Conservation (phyloP, 2,888 invertebrate genomes). For the Helicoverpa assulta region DNA sequence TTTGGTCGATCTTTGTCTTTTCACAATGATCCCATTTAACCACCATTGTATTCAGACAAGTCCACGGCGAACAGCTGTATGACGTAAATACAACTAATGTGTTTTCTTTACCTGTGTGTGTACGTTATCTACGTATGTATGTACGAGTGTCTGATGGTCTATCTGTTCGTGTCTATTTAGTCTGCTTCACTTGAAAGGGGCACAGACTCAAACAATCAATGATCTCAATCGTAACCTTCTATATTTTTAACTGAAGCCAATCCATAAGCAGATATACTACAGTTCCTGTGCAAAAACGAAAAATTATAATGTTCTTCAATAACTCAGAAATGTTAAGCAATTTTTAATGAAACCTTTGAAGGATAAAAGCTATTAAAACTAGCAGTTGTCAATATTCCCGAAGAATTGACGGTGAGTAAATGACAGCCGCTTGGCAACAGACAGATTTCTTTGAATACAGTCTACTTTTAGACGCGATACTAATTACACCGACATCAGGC, state of each 20-base stretch:
- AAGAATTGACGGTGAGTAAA: background rate
- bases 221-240: background rate
- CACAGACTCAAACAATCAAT: background rate
- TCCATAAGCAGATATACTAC: background rate
- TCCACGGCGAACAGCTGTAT: background rate
- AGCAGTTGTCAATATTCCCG: background rate
- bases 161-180: constrained; percentile 31
- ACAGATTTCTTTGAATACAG: background rate
- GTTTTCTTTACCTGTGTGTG: constrained; percentile 8
- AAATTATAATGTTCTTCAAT: no score
- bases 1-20: no score
- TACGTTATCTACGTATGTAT: background rate
- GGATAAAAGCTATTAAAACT: background rate
- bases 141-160: background rate
- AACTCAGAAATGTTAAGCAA: background rate
- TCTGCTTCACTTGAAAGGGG: constrained; percentile 1
- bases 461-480: constrained; percentile 8
- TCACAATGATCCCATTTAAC: no score
- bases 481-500: constrained; percentile 8
- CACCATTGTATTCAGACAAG: background rate
- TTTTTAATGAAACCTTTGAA: background rate
- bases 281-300: no score
- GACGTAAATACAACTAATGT: constrained; percentile 8
- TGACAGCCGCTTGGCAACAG: background rate
- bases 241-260: background rate